Evolutionary conservation across 2,888 invertebrate species (phyloP), one percentile per base, ranked within the genome.

Genomic region (Raillietiella orientalis): DNA sequence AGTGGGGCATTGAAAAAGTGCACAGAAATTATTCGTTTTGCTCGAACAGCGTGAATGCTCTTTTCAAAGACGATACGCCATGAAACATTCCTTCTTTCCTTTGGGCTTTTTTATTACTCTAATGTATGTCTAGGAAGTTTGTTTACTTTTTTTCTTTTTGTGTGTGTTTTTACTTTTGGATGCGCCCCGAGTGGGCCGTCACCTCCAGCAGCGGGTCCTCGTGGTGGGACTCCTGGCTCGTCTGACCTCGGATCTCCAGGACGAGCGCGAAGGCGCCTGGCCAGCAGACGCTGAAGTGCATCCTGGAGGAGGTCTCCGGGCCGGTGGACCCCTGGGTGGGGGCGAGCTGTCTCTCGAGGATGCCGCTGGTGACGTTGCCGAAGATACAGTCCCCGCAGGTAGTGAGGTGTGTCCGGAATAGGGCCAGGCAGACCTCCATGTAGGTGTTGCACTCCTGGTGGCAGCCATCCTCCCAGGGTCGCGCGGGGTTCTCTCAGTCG

Each of bases 191-290:
- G 58, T 75, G 77, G 44, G 71, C 69, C 38, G 74, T 71, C 52
- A 74, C 67, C 49, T 75, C 79, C 47, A 82, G 72, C 43, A 77
- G 59, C 37, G 63, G 62, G 41, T 60, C 59, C 38, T n/a, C n/a
- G n/a, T n/a, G n/a, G n/a, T n/a, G n/a, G n/a, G n/a, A n/a, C n/a
- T n/a, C n/a, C n/a, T n/a, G n/a, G n/a, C n/a, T n/a, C n/a, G n/a
- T n/a, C n/a, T 69, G 64, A 53, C 82, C 77, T 56, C 71, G 62
- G 34, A 77, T 77, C 52, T 77, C 75, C 39, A 82, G 61, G 40
- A 79, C 75, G 42, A 82, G 58, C 38, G 79, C 77, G 55, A 79
- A 79, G 38, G 77, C 75, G 50, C 75, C 79, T 64, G 79, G 77
- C 79, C 79, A 82, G 43, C 77, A 62, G 53, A 79, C 79, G 40